These are phyloP conservation scores for Gymnocheta viridis DNA, from an alignment of 2,888 invertebrate genomes.

Conservation along the genomic window DNA sequence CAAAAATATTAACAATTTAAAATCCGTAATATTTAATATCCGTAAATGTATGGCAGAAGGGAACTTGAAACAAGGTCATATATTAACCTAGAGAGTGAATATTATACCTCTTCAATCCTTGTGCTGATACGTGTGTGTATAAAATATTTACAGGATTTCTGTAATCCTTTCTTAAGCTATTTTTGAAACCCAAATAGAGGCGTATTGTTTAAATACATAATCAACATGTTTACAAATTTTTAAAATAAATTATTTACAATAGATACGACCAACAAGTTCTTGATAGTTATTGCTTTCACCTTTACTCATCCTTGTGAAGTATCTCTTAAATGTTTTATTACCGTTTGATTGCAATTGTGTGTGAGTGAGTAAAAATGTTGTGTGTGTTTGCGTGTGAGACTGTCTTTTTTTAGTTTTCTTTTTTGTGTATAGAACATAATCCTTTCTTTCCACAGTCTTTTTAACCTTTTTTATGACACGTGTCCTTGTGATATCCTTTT, in stretches of 20 bases:
- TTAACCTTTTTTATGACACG: slow-evolving; percentile 52
- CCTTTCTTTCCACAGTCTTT: slow-evolving; percentile 47
- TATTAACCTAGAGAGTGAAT: background rate
- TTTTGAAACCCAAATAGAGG: slow-evolving; percentile 30
- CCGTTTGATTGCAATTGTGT: slow-evolving; percentile 2
- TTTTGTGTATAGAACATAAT: background rate
- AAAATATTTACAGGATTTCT: background rate
- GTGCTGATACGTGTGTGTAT: background rate
- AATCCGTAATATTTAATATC: no score
- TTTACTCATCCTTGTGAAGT: background rate
- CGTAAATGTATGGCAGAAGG: background rate
- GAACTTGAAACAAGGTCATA: background rate
- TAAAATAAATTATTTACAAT: background rate
- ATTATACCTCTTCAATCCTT: background rate
- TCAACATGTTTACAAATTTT: slow-evolving; percentile 60
- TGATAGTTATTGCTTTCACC: background rate
- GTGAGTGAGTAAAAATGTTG: background rate
- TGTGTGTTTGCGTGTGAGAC: background rate
- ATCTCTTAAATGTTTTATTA: background rate
- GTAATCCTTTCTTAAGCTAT: slow-evolving; percentile 51
- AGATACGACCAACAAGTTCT: background rate
- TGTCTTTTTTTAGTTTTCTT: background rate
- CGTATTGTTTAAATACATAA: slow-evolving; percentile 58
- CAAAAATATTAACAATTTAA: slow-evolving; percentile 9
- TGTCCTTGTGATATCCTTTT: slow-evolving; percentile 54